A percentile compares a stretch with the other conserved stretches of the same genome.
phyloP scores from a whole-genome alignment of 2,113 vertebrate species.

The Blennius ocellaris region DNA sequence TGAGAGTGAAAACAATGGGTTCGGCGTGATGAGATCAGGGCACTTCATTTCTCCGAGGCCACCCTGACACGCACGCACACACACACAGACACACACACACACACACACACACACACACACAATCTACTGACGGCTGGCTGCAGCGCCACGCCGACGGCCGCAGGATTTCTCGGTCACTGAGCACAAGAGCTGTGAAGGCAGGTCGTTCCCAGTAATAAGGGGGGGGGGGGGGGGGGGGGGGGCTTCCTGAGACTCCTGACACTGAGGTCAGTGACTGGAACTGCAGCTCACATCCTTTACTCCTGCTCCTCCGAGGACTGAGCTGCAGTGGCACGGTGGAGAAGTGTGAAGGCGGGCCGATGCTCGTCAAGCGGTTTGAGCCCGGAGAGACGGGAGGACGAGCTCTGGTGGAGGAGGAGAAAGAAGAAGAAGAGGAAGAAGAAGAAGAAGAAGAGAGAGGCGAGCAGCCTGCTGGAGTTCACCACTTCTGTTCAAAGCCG shows the following conservation, averaged over 20 bases:
- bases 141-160: constrained; percentile 21
- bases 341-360: constrained; percentile 6
- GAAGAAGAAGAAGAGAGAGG: constrained; percentile 19
- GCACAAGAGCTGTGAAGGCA: constrained; percentile 55
- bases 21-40: constrained; percentile 70
- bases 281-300: constrained; percentile 60
- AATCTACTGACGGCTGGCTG: constrained; percentile 53
- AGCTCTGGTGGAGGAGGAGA: too few species aligned
- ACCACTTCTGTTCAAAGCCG: too few species aligned
- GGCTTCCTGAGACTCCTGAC: constrained; percentile 43
- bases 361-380: constrained; percentile 17
- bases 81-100: too few species aligned
- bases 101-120: too few species aligned
- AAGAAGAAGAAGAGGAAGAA: not conserved
- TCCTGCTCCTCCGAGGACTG: constrained; percentile 52
- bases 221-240: constrained; percentile 13
- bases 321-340: constrained; percentile 4
- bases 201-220: constrained; percentile 69
- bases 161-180: constrained; percentile 73
- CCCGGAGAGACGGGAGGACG: constrained; percentile 24
- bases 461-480: constrained; percentile 33
- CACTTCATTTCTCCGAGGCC: constrained; percentile 72
- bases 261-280: constrained; percentile 69
- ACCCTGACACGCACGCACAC: constrained; percentile 61
- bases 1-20: constrained; percentile 78